Evolutionary conservation across 64 coral and sea anemone species (phyloP).

Genomic region (Stichodactyla helianthus): DNA sequence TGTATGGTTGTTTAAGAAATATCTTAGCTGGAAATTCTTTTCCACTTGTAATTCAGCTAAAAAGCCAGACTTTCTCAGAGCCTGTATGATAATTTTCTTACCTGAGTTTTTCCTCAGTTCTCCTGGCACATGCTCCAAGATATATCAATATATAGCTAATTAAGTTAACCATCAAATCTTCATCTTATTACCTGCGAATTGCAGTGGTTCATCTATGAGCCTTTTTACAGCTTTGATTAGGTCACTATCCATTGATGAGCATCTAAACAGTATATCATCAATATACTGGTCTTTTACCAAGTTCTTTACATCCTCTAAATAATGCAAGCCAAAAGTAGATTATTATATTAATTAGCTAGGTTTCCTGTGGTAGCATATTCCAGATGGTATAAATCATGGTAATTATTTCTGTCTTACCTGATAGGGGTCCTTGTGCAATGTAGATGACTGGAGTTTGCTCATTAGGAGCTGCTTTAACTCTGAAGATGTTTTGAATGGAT

Average conservation of each 20-base stretch:
- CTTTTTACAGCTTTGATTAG: constrained; percentile 17
- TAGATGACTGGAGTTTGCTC: constrained; percentile 25
- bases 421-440: neutral
- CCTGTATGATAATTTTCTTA: no score
- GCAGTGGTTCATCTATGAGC: constrained; percentile 13
- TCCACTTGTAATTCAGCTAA: no score
- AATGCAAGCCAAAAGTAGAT: neutral
- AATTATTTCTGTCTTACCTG: neutral
- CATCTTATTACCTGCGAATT: constrained; percentile 17
- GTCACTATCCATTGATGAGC: neutral
- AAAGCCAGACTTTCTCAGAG: no score
- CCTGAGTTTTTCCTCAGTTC: no score
- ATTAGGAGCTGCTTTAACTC: constrained; percentile 5
- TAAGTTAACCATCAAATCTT: neutral
- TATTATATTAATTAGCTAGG: neutral
- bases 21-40: no score
- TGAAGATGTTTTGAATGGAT: neutral
- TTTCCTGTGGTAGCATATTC: neutral
- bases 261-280: constrained; percentile 19
- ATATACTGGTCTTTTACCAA: constrained; percentile 26
- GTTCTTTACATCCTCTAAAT: neutral
- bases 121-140: no score
- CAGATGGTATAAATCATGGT: no score
- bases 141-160: neutral
- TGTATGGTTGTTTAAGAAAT: no score